Evolutionary conservation across 2,797 vertebrate species (phyloP).

Genomic region (Sphenopsis melanotis): DNA sequence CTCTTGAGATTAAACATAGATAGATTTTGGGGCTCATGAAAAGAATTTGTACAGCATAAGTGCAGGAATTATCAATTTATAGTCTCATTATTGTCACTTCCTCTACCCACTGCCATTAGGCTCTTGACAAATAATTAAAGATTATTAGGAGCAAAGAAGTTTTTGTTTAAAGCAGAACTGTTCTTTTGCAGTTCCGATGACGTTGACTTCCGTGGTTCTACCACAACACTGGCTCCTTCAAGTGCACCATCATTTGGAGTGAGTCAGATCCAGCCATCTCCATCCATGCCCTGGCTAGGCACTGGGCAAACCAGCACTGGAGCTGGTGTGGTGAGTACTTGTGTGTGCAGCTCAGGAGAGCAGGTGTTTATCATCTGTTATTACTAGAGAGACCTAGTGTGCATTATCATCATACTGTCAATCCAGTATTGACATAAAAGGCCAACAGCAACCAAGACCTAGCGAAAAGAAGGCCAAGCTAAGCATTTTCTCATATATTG

Average conservation of each 20-base stretch:
- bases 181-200: constrained; percentile 88
- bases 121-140: neutral
- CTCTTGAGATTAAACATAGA: neutral
- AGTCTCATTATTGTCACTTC: neutral
- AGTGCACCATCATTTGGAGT: constrained; percentile 79
- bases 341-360: neutral
- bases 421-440: neutral
- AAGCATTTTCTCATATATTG: neutral
- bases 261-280: constrained; percentile 83
- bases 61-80: neutral
- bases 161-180: neutral
- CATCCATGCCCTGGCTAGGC: constrained; percentile 96
- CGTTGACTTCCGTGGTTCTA: constrained; percentile 89
- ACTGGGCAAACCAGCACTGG: constrained; percentile 96
- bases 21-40: neutral
- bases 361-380: accelerated
- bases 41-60: neutral
- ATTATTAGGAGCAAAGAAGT: neutral
- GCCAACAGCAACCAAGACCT: neutral
- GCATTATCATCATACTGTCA: neutral
- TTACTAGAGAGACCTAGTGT: neutral
- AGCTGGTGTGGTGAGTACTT: constrained; percentile 89
- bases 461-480: neutral
- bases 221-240: constrained; percentile 89
- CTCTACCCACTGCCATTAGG: neutral